Evolutionary conservation across 2,888 invertebrate genomes (phyloP), one percentile per base, ranked within the genome.

Genomic region (Scaptomyza cyrtandrae): DNA sequence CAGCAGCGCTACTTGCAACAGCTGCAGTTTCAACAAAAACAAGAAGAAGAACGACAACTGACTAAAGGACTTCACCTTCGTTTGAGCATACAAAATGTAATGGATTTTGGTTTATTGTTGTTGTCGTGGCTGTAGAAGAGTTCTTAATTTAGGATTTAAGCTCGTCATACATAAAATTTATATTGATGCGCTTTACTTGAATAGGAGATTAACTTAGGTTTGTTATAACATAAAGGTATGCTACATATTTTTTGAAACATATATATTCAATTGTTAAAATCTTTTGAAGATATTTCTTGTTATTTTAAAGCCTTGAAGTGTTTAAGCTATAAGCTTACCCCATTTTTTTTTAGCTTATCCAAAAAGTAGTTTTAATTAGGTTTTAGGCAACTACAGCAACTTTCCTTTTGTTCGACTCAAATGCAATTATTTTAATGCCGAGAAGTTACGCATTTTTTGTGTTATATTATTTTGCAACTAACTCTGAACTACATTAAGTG

Each of bases 51-150:
- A 39, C 58, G 53, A 57, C 54, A 73, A 52, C 55, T 46, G 37
- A 14, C 45, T 19, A 67, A 72, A 65, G 50, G 54, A 66, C 39
- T 64, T 79, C 61, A 66, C 65, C 79, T 75, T 39, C 63, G 46
- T 45, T 66, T 50, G 44, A 64, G 68, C 60, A 74, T 74, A 66
- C 72, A 75, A 72, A 66, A 73, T 70, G 16, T 77, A 77, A 77
- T 74, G 60, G 48, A 62, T 68, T 55, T 62, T n/a, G 19, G 48
- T 41, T 52, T 43, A 27, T 53, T 33, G 27, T 53, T 16, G 1
- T 16, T 39, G 39, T 16, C 7, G 24, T 41, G 11, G 19, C 37
- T 62, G 41, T 24, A 50, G 65, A 50, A 14, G 7, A 16, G 41
- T n/a, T n/a, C n/a, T n/a, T n/a, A n/a, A n/a, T n/a, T n/a, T n/a